Evolutionary conservation across 2,888 invertebrate species (phyloP).

Genomic region (Gerris lacustris): DNA sequence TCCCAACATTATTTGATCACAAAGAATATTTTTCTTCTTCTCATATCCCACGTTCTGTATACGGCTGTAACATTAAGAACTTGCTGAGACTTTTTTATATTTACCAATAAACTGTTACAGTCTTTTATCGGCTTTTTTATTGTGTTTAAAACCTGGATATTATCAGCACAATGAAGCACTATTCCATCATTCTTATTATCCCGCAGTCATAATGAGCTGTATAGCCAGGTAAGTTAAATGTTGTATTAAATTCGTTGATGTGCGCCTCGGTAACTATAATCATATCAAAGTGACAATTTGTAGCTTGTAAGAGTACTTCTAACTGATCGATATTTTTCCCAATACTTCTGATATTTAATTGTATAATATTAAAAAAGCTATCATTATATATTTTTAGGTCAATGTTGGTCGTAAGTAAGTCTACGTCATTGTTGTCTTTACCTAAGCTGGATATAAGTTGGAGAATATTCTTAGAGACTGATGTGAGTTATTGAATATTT

Average conservation of each 20-base stretch:
- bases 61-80: not conserved
- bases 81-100: not conserved
- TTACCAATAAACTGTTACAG: not conserved
- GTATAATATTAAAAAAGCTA: too few relatives aligned
- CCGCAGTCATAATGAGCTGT: not conserved
- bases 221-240: not conserved
- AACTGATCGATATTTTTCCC: too few relatives aligned
- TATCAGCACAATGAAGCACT: not conserved
- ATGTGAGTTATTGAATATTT: not conserved
- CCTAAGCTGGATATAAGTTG: not conserved
- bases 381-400: not conserved
- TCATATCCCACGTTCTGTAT: not conserved
- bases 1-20: too few relatives aligned
- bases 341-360: too few relatives aligned
- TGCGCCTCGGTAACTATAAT: too few relatives aligned
- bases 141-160: not conserved
- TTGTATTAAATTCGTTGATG: not conserved
- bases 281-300: too few relatives aligned
- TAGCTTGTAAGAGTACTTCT: too few relatives aligned
- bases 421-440: not conserved
- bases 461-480: too few relatives aligned
- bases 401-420: not conserved
- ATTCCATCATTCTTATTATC: not conserved
- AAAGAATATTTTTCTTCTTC: too few relatives aligned
- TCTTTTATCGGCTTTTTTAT: not conserved